phyloP scores from a whole-genome alignment of 2,888 invertebrate species.

The Elegia similella region DNA sequence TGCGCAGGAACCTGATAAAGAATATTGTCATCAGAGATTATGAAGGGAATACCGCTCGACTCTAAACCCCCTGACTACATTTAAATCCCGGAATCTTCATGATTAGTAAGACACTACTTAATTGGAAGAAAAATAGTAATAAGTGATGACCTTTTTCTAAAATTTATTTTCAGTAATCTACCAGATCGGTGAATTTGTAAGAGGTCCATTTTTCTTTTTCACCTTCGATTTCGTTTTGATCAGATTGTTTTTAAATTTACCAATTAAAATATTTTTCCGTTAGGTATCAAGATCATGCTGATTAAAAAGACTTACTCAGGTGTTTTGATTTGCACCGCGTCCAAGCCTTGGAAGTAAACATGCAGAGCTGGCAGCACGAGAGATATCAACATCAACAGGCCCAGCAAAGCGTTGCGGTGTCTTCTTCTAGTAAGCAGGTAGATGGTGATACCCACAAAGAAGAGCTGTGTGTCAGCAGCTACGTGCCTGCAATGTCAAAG shows the following conservation, averaged over 20 bases:
- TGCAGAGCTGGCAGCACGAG: slow-evolving; percentile 46
- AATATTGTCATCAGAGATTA: not conserved
- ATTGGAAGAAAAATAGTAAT: too few relatives aligned
- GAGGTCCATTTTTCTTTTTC: too few relatives aligned
- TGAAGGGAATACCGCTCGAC: too few relatives aligned
- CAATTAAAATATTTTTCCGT: too few relatives aligned
- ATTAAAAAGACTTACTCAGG: slow-evolving; percentile 59
- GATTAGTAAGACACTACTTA: too few relatives aligned
- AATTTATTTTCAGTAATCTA: too few relatives aligned
- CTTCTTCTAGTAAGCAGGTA: slow-evolving; percentile 30
- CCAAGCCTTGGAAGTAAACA: slow-evolving; percentile 61
- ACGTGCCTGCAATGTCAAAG: slow-evolving; percentile 64
- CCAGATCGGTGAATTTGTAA: slow-evolving; percentile 11
- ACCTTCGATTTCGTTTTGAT: too few relatives aligned
- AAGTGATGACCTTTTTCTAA: too few relatives aligned
- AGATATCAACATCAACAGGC: slow-evolving; percentile 40
- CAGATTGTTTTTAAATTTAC: too few relatives aligned
- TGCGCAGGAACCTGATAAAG: not conserved
- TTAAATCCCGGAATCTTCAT: too few relatives aligned
- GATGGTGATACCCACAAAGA: slow-evolving; percentile 45
- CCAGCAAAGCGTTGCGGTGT: slow-evolving; percentile 25
- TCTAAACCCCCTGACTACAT: too few relatives aligned
- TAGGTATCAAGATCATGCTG: slow-evolving; percentile 14
- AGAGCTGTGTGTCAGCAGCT: slow-evolving; percentile 73
- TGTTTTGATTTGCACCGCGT: slow-evolving; percentile 60